Conservation (phyloP, 2,113 vertebrate genomes). For the Emydura subglobosa region DNA sequence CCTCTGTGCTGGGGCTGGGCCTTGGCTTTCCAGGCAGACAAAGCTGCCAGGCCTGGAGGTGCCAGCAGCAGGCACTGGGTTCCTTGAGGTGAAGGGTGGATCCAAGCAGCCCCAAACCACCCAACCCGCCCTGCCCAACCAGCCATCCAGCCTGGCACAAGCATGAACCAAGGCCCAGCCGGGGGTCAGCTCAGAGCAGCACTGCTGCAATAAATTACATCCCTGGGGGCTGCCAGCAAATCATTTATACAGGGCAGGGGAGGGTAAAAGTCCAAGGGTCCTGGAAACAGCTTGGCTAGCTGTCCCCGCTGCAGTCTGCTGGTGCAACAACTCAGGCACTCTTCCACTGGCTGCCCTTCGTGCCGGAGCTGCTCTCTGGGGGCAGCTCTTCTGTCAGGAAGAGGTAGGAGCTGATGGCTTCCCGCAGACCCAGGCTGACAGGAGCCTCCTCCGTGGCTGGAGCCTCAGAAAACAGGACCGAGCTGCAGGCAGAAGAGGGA, state of each 20-base stretch:
- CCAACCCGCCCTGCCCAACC: fast-evolving
- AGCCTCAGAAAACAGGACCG: constrained; percentile 74
- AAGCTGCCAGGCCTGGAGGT: neutral
- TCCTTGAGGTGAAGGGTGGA: neutral
- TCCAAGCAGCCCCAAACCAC: fast-evolving
- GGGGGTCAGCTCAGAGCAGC: neutral
- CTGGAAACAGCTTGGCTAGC: neutral
- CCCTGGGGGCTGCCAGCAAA: fast-evolving
- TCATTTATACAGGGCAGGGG: fast-evolving
- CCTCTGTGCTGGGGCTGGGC: neutral
- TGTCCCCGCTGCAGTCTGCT: neutral
- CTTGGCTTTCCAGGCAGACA: neutral
- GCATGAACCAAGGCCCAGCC: neutral
- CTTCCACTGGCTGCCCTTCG: constrained; percentile 53
- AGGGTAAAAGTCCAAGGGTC: fast-evolving
- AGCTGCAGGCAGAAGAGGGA: constrained; percentile 64
- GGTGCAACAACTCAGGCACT: constrained; percentile 14
- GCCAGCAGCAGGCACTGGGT: neutral
- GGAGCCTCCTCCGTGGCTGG: constrained; percentile 60
- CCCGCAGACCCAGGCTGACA: constrained; percentile 87
- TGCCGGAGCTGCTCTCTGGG: neutral
- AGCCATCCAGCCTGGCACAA: neutral
- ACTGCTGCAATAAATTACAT: fast-evolving
- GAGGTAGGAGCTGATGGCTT: constrained; percentile 89
- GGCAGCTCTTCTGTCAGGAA: constrained; percentile 77